phyloP scores from a whole-genome alignment of 1,140 invertebrate genomes.

The Paraescarpia echinospica region DNA sequence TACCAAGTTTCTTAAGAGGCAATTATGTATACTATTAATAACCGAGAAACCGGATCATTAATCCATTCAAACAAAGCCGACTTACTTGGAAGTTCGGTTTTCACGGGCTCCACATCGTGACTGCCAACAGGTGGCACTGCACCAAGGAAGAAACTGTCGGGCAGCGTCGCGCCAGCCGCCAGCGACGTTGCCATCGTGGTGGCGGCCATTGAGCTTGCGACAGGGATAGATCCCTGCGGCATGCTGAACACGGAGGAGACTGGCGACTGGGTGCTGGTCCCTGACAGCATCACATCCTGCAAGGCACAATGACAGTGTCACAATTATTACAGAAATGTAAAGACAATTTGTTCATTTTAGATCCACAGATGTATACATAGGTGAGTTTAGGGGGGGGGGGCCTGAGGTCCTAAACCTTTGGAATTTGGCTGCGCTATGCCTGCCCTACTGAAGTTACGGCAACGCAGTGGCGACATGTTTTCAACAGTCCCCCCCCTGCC shows the following conservation, averaged over 20 bases:
- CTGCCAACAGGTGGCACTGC: constrained; percentile 34
- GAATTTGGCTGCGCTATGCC: no score
- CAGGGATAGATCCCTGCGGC: constrained; percentile 44
- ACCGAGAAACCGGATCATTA: no score
- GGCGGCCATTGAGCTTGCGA: constrained; percentile 36
- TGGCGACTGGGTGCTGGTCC: constrained; percentile 52
- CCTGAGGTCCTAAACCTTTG: no score
- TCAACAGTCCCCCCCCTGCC: no score
- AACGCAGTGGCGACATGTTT: no score
- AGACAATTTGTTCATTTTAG: no score
- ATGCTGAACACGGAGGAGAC: constrained; percentile 51
- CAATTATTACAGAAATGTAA: no score
- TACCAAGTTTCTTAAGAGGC: no score
- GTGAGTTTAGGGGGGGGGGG: no score
- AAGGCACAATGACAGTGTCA: constrained; percentile 22
- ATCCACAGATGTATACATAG: no score
- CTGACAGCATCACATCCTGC: constrained; percentile 58
- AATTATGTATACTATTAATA: no score
- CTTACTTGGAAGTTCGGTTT: constrained; percentile 4
- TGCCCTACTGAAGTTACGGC: no score
- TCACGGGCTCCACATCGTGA: constrained; percentile 41
- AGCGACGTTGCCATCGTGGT: constrained; percentile 41
- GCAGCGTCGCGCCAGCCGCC: constrained; percentile 35
- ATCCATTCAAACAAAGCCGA: neutral
- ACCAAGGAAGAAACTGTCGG: constrained; percentile 51